Conservation (phyloP, 2,113 vertebrate species). For the Dicentrarchus labrax region DNA sequence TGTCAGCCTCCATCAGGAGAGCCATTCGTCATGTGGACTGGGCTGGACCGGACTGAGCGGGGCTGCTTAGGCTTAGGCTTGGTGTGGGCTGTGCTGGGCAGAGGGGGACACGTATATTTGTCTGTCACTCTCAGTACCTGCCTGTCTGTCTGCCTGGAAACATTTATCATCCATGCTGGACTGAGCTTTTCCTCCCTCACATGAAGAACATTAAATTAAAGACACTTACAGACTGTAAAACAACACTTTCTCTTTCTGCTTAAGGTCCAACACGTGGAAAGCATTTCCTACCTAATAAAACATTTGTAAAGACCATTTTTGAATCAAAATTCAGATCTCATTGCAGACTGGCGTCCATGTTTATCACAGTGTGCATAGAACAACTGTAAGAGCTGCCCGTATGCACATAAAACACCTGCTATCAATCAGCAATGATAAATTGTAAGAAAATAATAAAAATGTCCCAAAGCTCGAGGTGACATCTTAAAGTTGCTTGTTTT, state of each 20-base stretch:
- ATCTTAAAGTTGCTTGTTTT: no score
- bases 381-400: no score
- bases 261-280: neutral
- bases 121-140: slow-evolving; percentile 10
- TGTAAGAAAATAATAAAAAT: no score
- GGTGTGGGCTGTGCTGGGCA: slow-evolving; percentile 15
- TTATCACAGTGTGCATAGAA: neutral
- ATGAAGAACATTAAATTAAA: neutral
- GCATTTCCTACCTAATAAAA: neutral
- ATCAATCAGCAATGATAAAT: no score
- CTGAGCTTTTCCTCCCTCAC: neutral
- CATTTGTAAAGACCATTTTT: neutral
- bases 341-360: neutral
- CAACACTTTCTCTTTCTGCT: no score
- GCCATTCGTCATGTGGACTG: slow-evolving; percentile 76
- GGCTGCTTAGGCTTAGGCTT: slow-evolving; percentile 34
- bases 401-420: neutral
- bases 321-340: neutral
- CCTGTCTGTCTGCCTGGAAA: neutral
- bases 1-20: slow-evolving; percentile 80
- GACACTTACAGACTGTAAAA: neutral
- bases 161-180: slow-evolving; percentile 2
- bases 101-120: slow-evolving; percentile 41
- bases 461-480: no score
- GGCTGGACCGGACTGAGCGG: slow-evolving; percentile 48